phyloP scores from a whole-genome alignment of 2,113 vertebrate genomes.

The Pelobates fuscus region DNA sequence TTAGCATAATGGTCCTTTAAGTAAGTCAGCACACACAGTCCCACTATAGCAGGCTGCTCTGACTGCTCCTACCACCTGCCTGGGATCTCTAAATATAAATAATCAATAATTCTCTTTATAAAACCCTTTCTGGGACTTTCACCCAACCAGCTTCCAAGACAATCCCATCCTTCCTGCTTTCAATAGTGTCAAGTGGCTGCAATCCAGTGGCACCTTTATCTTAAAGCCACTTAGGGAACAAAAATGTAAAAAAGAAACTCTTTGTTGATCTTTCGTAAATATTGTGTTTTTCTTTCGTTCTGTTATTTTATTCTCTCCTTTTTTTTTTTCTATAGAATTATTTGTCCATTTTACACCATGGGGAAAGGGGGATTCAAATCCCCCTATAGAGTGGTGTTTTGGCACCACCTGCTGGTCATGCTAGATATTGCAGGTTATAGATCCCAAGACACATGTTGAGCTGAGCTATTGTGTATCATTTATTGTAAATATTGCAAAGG shows the following conservation, averaged over 20 bases:
- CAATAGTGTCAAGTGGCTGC: no score
- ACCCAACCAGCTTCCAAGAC: neutral
- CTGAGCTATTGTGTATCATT: neutral
- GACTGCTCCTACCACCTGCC: conserved; percentile 1
- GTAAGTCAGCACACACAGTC: no score
- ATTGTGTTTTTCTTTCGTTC: neutral
- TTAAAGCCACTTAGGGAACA: neutral
- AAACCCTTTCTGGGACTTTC: neutral
- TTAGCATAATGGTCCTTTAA: neutral
- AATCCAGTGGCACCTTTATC: no score
- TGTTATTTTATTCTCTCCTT: conserved; percentile 5
- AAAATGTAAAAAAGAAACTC: neutral
- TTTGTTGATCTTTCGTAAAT: neutral
- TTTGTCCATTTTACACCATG: conserved; percentile 22
- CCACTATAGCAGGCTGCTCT: neutral
- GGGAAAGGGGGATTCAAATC: neutral
- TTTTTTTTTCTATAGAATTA: conserved; percentile 18
- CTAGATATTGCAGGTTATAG: neutral
- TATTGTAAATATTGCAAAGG: neutral
- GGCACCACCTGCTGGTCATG: conserved; percentile 28
- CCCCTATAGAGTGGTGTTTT: neutral
- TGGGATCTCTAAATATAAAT: neutral
- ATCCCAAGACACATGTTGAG: neutral
- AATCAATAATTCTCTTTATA: neutral
- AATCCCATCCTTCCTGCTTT: neutral